phyloP scores from a whole-genome alignment of 2,113 vertebrate genomes.

The Erythrocebus patas region DNA sequence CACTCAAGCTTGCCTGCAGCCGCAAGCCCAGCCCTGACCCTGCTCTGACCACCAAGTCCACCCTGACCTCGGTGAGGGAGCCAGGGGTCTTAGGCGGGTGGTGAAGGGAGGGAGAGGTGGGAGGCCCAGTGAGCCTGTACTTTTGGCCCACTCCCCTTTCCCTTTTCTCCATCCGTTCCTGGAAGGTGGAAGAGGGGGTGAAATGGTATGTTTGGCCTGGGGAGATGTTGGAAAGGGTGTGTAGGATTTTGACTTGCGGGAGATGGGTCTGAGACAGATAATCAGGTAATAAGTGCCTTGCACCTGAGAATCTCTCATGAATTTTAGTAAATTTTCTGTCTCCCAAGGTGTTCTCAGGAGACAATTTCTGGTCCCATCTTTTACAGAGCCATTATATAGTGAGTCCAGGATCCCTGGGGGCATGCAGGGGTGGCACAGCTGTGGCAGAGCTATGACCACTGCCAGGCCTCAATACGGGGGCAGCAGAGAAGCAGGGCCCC shows the following conservation, averaged over 20 bases:
- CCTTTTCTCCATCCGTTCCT: neutral
- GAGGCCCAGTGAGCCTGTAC: neutral
- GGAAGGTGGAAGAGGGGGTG: neutral
- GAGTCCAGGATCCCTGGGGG: neutral
- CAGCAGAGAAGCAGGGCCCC: neutral
- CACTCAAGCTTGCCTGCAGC: constrained; percentile 90
- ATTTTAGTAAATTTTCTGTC: neutral
- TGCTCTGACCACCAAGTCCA: constrained; percentile 88
- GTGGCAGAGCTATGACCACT: neutral
- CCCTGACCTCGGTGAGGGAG: constrained; percentile 88
- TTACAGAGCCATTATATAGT: neutral
- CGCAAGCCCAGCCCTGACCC: constrained; percentile 86
- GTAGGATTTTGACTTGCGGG: neutral
- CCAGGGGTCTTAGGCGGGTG: neutral
- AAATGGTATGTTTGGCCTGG: neutral
- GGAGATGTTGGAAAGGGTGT: accelerated
- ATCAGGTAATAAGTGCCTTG: neutral
- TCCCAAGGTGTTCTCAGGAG: neutral
- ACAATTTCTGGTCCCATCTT: neutral
- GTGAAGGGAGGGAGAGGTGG: neutral
- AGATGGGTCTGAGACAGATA: neutral
- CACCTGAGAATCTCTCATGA: neutral
- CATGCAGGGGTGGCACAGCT: too few species aligned
- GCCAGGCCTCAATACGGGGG: neutral
- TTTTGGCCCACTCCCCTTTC: neutral